Percentiles rank a stretch among this genome's conserved stretches.
Conservation (phyloP, 2,888 invertebrate species). For the Sphinx pinastri region DNA sequence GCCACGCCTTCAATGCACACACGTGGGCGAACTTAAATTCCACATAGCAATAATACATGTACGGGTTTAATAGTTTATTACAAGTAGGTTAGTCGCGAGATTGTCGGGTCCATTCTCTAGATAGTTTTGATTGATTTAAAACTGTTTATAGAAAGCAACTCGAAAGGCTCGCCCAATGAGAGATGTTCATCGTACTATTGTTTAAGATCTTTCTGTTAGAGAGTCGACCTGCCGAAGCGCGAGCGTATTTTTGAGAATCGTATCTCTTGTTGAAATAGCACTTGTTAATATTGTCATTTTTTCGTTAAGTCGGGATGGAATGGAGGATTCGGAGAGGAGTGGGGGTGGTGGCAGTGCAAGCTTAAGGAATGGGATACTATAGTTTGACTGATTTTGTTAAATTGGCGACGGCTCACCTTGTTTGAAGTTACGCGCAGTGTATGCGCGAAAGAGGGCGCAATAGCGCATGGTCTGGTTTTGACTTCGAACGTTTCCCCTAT, state of each 20-base stretch:
- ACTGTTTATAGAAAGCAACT: conserved; percentile 5
- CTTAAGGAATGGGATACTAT: no score
- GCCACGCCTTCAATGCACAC: not conserved
- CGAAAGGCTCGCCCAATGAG: not conserved
- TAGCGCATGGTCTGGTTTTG: no score
- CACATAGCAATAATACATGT: conserved; percentile 16
- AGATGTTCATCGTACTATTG: not conserved
- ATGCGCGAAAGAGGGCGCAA: no score
- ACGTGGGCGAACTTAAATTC: not conserved
- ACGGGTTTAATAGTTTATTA: not conserved
- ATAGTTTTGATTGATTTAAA: not conserved
- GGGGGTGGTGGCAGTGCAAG: not conserved
- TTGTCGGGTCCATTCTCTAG: conserved; percentile 4
- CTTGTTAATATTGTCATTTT: conserved; percentile 9
- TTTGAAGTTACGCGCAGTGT: no score
- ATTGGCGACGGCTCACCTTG: no score
- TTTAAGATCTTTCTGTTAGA: not conserved
- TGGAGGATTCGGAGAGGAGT: not conserved
- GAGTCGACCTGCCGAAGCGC: conserved; percentile 3
- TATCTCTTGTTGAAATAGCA: conserved; percentile 12
- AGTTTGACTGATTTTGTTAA: no score
- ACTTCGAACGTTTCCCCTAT: no score
- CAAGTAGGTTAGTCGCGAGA: not conserved
- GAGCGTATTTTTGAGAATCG: conserved; percentile 6
- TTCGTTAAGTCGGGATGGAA: conserved; percentile 5